Percentiles rank a stretch among this genome's conserved stretches.
These are phyloP conservation scores for Alloscopus bannaensis DNA, from an alignment of 2,888 invertebrate species.

Conservation along the genomic window DNA sequence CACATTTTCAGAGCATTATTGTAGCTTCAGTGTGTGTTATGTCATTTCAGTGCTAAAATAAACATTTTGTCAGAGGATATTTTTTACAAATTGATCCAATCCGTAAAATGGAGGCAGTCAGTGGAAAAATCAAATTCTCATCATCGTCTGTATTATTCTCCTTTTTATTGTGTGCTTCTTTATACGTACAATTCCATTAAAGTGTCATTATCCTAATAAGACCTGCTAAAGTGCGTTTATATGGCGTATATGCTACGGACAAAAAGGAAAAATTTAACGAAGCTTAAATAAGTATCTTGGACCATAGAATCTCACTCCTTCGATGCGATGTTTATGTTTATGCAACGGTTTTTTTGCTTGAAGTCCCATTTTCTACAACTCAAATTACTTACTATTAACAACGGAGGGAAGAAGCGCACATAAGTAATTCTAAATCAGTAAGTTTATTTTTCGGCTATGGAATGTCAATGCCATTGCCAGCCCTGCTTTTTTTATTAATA, in stretches of 20 bases:
- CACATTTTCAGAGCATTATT: constrained; percentile 18
- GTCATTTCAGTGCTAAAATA: constrained; percentile 53
- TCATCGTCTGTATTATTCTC: constrained; percentile 30
- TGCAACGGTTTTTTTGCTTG: constrained; percentile 7
- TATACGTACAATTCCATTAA: constrained; percentile 47
- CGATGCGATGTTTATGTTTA: neutral
- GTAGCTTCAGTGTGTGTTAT: constrained; percentile 37
- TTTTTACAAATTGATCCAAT: constrained; percentile 29
- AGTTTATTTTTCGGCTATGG: no score
- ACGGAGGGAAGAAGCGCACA: no score
- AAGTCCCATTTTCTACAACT: neutral
- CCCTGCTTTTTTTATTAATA: neutral
- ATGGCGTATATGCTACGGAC: neutral
- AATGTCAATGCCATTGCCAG: constrained; percentile 19
- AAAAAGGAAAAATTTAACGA: constrained; percentile 46
- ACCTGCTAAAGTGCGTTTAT: constrained; percentile 9
- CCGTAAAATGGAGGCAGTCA: constrained; percentile 53
- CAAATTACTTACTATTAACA: neutral
- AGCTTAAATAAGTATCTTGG: constrained; percentile 50
- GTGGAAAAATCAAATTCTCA: constrained; percentile 61
- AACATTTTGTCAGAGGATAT: constrained; percentile 49
- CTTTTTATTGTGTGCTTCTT: constrained; percentile 19
- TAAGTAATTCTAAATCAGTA: no score
- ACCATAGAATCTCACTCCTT: constrained; percentile 6
- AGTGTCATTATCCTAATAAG: constrained; percentile 55